Base-by-base conservation (phyloP, 2,113 vertebrate species). In the Ictalurus punctatus region DNA sequence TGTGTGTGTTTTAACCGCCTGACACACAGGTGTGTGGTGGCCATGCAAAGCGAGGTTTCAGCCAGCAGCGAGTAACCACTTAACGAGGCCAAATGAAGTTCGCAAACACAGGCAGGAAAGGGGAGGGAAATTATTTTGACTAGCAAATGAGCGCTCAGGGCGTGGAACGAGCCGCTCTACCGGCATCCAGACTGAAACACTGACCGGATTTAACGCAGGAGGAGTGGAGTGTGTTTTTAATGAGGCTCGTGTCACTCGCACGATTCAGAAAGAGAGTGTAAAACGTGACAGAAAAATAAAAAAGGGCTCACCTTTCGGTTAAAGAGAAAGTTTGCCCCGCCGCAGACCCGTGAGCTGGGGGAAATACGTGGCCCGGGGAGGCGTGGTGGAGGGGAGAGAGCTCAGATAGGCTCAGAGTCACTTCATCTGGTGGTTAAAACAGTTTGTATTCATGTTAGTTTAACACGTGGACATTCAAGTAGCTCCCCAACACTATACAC, bases 1-100 rank as follows among this genome's bases (percentile, higher is more conserved):
- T 19, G 52, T 65, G 63, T n/a, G 40, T 19, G 30, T 27, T 48
- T 12, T 65, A 54, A 79, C 76, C 37, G 56, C 34, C 86, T 44
- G 91, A 19, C 87, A 91, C 79, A 86, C 91, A 91, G 92, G 79
- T 92, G 85, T 90, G 79, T 91, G 91, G 89, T 87, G 88, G 71
- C 88, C 89, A 95, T 95, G 95, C 95, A 96, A 96, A 96, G 74
- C 73, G 37, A 34, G 34, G 52, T 80, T 87, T 86, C 63, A 86
- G 37, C 63, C 71, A 83, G 44, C 48, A 87, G 54, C 81, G 25
- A 87, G 59, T 73, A 87, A 40, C 65, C 58, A 25, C 67, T 81
- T 78, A 86, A 91, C 23, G 85, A 27, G 86, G 76, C n/a, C 48
- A 48, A 87, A 65, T 7, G 78, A 58, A 65, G 67, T 58, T 6